phyloP scores from a whole-genome alignment of 2,888 invertebrate genomes.

The Mythimna pallens region DNA sequence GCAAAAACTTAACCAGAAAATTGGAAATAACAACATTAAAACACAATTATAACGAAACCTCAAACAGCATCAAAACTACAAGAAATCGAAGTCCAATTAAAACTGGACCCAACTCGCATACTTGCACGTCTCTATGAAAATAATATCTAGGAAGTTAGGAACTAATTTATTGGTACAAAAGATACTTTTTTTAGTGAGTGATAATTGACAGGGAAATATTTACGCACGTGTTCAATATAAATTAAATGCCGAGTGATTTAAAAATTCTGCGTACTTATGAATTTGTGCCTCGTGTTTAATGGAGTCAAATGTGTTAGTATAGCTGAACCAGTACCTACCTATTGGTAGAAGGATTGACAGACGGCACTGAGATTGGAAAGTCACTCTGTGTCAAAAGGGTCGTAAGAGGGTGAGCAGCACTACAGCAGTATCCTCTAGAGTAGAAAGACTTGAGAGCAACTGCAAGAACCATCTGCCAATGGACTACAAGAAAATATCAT shows the following conservation, averaged over 20 bases:
- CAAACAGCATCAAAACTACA: background rate
- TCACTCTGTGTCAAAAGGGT: background rate
- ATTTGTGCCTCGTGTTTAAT: background rate
- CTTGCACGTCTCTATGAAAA: constrained; percentile 65
- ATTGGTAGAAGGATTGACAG: no score
- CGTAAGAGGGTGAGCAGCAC: no score
- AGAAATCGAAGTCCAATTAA: constrained; percentile 39
- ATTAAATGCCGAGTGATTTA: constrained; percentile 24
- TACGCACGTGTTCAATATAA: constrained; percentile 46
- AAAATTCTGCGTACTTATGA: background rate
- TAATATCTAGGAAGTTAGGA: constrained; percentile 66
- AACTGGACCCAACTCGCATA: constrained; percentile 54
- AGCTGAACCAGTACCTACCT: no score
- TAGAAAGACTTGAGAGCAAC: no score
- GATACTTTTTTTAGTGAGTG: constrained; percentile 57
- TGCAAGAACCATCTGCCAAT: no score
- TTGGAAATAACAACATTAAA: constrained; percentile 18
- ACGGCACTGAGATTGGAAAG: background rate
- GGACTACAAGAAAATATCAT: no score
- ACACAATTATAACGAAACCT: constrained; percentile 1
- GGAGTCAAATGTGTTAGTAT: background rate
- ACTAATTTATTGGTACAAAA: constrained; percentile 69
- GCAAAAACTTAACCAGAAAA: constrained; percentile 1
- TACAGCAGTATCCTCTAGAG: no score
- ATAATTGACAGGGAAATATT: constrained; percentile 66